phyloP scores from a whole-genome alignment of 2,888 invertebrate genomes.

The Thereva nobilitata region DNA sequence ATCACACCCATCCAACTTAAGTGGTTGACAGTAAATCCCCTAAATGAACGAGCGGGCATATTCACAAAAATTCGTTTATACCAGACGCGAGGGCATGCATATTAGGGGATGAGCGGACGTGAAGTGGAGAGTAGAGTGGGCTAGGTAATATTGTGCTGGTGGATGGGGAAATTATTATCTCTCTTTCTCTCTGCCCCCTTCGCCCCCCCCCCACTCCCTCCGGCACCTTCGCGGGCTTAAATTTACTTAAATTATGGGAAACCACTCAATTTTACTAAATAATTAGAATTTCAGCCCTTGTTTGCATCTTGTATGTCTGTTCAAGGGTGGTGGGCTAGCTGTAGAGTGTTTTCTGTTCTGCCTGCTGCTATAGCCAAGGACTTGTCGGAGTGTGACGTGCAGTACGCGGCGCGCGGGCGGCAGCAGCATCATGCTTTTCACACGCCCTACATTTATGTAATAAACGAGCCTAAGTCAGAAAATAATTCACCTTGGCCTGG shows the following conservation, averaged over 20 bases:
- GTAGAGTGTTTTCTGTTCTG: background rate
- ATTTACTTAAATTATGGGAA: constrained; percentile 29
- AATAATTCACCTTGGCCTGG: constrained; percentile 26
- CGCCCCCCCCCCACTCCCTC: background rate
- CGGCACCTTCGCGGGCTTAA: background rate
- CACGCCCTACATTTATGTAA: constrained; percentile 20
- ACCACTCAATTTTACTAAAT: constrained; percentile 40
- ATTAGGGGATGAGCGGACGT: no score
- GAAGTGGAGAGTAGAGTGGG: no score
- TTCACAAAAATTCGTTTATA: background rate
- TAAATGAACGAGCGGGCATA: background rate
- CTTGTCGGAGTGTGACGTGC: background rate
- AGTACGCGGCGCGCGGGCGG: background rate
- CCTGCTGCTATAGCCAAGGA: background rate
- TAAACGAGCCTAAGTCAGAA: constrained; percentile 26
- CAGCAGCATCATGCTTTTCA: constrained; percentile 17
- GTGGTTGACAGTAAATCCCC: constrained; percentile 29
- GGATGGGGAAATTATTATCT: background rate
- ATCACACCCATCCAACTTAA: constrained; percentile 31
- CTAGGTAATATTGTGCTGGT: background rate
- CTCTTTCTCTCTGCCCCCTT: background rate
- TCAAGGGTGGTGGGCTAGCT: background rate
- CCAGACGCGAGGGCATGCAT: background rate
- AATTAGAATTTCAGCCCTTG: constrained; percentile 38
- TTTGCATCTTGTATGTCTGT: constrained; percentile 6